phyloP scores from a whole-genome alignment of 2,888 invertebrate genomes.

The Megastigmus dorsalis region DNA sequence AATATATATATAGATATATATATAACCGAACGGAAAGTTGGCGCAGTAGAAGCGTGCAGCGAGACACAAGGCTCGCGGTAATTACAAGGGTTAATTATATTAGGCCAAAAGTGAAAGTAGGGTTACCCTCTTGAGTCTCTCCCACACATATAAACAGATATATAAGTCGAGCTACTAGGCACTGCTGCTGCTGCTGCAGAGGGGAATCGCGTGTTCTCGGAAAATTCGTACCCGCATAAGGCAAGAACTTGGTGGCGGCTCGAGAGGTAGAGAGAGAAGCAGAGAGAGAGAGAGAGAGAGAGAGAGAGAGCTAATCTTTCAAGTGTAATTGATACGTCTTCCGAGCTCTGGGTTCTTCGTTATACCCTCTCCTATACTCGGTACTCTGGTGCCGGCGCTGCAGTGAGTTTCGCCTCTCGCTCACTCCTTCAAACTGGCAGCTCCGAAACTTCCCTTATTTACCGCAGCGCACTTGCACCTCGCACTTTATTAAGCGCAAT shows the following conservation, averaged over 20 bases:
- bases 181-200: neutral
- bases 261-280: conserved; percentile 30
- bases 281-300: conserved; percentile 32
- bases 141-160: neutral
- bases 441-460: conserved; percentile 49
- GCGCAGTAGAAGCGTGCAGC: too few species aligned
- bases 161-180: too few species aligned
- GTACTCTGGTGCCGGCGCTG: too few species aligned
- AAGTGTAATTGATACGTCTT: conserved; percentile 56
- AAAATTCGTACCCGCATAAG: conserved; percentile 32
- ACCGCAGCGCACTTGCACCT: conserved; percentile 32
- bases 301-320: conserved; percentile 51
- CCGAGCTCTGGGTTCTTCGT: conserved; percentile 23
- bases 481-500: conserved; percentile 38
- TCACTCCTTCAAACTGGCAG: conserved; percentile 4
- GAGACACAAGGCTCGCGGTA: conserved; percentile 13
- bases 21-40: too few species aligned
- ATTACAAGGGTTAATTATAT: conserved; percentile 35
- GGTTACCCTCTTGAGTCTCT: too few species aligned
- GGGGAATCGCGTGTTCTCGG: conserved; percentile 32
- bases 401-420: conserved; percentile 23
- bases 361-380: conserved; percentile 18
- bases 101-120: neutral
- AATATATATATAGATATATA: too few species aligned
- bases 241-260: conserved; percentile 10